Conservation (phyloP, 2,888 invertebrate genomes). For the Eulithis prunata region DNA sequence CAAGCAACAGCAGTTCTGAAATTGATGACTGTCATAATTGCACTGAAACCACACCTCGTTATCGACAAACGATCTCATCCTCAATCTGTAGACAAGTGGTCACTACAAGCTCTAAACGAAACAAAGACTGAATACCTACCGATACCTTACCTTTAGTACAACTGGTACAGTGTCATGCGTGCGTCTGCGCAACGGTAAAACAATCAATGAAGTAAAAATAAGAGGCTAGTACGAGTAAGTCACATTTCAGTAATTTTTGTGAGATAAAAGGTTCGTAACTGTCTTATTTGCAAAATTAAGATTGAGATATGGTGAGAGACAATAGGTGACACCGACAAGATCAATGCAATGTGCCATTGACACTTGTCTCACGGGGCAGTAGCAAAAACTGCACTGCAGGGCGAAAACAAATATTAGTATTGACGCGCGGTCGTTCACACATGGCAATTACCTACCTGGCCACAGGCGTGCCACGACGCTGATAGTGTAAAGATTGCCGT, state of each 20-base stretch:
- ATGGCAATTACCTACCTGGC: conserved; percentile 55
- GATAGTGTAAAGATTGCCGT: conserved; percentile 68
- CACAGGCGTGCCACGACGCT: conserved; percentile 48
- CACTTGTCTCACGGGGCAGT: conserved; percentile 18
- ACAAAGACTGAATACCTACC: background rate
- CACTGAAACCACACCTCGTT: conserved; percentile 64
- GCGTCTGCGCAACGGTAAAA: too few species aligned
- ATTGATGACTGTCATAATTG: conserved; percentile 68
- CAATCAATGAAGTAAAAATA: too few species aligned
- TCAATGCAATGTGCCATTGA: conserved; percentile 3
- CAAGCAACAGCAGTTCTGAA: conserved; percentile 53
- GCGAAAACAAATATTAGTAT: conserved; percentile 81
- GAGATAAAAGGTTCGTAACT: too few species aligned
- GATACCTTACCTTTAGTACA: too few species aligned
- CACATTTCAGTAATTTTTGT: too few species aligned
- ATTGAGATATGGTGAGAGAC: too few species aligned
- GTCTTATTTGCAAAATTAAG: too few species aligned
- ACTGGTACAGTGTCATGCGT: too few species aligned
- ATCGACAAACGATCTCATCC: conserved; percentile 61
- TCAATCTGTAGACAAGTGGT: conserved; percentile 29
- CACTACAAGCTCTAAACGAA: background rate
- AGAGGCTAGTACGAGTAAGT: too few species aligned
- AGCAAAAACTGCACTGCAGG: conserved; percentile 60
- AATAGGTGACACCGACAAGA: background rate
- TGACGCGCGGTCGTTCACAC: conserved; percentile 63